Evolutionary conservation across 53 echinoderm and acorn worm genomes (phyloP).

Genomic region (Echinarachnius parma): DNA sequence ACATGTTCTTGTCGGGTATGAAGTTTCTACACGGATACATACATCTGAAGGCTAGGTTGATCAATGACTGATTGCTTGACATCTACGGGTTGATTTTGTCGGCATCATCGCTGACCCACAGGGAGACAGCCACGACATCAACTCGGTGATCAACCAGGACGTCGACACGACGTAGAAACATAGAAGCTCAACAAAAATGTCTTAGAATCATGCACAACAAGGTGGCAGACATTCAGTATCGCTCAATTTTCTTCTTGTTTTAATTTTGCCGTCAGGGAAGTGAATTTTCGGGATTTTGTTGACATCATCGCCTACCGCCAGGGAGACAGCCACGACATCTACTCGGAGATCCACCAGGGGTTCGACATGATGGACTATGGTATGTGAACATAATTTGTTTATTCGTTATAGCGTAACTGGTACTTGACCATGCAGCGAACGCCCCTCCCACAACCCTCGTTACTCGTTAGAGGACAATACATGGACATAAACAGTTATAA

Average conservation of each 20-base stretch:
- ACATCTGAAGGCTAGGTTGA: too few relatives aligned
- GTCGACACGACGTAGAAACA: conserved; percentile 48
- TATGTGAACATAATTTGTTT: conserved; percentile 17
- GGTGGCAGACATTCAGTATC: too few relatives aligned
- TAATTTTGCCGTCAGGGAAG: conserved; percentile 30
- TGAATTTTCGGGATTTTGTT: conserved; percentile 53
- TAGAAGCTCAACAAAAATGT: too few relatives aligned
- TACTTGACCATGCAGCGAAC: too few relatives aligned
- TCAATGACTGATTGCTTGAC: too few relatives aligned
- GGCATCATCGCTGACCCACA: conserved; percentile 50
- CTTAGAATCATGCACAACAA: neutral
- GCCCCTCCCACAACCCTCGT: too few relatives aligned
- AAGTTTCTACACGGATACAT: too few relatives aligned
- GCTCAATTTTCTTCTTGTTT: neutral
- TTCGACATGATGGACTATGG: conserved; percentile 52
- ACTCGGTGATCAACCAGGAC: conserved; percentile 56
- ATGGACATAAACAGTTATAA: too few relatives aligned
- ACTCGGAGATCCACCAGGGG: conserved; percentile 57
- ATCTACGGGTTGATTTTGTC: too few relatives aligned
- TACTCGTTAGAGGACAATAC: too few relatives aligned
- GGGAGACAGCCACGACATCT: conserved; percentile 48
- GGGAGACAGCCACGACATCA: conserved; percentile 47
- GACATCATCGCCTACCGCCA: conserved; percentile 52
- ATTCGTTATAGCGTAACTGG: too few relatives aligned
- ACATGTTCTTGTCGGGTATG: too few relatives aligned